These are phyloP conservation scores for Papilio helenus DNA, from an alignment of 1,140 invertebrate species.

Conservation along the genomic window DNA sequence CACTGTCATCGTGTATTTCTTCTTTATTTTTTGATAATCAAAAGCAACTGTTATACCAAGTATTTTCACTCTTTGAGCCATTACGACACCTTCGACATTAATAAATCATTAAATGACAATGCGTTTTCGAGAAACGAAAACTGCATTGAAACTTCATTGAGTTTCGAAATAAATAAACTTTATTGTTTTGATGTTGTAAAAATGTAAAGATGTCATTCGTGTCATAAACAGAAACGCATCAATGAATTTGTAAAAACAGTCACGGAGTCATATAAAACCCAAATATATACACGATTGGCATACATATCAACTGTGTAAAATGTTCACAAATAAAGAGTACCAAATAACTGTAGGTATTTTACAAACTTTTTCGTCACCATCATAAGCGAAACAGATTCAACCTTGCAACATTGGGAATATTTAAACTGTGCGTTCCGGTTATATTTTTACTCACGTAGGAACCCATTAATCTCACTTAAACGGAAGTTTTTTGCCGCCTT, in stretches of 20 bases:
- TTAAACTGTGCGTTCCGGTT: too few species aligned
- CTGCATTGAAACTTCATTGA: neutral
- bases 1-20: neutral
- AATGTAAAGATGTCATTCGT: slow-evolving; percentile 6
- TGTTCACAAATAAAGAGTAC: too few species aligned
- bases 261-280: slow-evolving; percentile 6
- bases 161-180: neutral
- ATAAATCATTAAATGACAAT: slow-evolving; percentile 17
- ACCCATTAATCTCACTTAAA: too few species aligned
- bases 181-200: slow-evolving; percentile 1
- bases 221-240: slow-evolving; percentile 2
- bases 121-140: neutral
- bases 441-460: too few species aligned
- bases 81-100: neutral
- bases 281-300: neutral
- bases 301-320: neutral
- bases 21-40: neutral
- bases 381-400: too few species aligned
- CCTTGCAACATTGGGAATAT: too few species aligned
- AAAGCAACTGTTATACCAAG: too few species aligned
- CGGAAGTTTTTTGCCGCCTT: too few species aligned
- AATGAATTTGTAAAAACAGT: slow-evolving; percentile 15
- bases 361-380: too few species aligned
- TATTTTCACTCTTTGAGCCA: neutral
- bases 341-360: too few species aligned